phyloP scores from a whole-genome alignment of 2,113 vertebrate species.

The Uria lomvia region DNA sequence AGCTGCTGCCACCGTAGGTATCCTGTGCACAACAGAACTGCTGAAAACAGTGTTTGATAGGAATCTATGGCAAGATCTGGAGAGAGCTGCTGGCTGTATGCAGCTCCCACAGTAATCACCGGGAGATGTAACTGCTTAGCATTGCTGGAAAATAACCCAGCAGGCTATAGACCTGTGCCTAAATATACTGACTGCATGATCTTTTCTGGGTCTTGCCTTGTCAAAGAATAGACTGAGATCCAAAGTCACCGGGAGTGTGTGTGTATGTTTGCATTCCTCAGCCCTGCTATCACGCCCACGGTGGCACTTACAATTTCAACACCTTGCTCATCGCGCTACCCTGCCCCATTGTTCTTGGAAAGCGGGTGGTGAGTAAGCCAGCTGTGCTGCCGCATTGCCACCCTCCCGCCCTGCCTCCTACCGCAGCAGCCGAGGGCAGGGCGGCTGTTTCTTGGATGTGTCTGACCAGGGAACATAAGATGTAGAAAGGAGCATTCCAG shows the following conservation, averaged over 20 bases:
- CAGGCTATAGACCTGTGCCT: neutral
- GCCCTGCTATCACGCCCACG: neutral
- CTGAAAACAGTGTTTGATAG: neutral
- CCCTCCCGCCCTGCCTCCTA: neutral
- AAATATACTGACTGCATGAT: neutral
- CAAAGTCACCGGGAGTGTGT: neutral
- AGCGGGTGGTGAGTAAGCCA: neutral
- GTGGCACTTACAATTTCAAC: neutral
- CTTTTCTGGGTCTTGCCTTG: neutral
- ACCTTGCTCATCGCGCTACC: neutral
- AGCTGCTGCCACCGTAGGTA: neutral
- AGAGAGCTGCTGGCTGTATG: neutral
- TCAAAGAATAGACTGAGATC: neutral
- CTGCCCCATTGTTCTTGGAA: neutral
- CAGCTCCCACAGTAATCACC: neutral
- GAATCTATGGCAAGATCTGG: neutral
- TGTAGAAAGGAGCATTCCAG: rapidly evolving
- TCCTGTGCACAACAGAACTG: neutral
- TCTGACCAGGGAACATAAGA: rapidly evolving
- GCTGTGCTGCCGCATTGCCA: neutral
- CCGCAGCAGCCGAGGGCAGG: neutral
- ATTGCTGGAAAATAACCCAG: neutral
- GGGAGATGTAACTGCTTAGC: neutral
- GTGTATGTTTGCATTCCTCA: neutral
- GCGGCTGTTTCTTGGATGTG: rapidly evolving